These are phyloP conservation scores for Orientallactaga sibirica DNA, from an alignment of 2,797 vertebrate genomes.

Conservation along the genomic window DNA sequence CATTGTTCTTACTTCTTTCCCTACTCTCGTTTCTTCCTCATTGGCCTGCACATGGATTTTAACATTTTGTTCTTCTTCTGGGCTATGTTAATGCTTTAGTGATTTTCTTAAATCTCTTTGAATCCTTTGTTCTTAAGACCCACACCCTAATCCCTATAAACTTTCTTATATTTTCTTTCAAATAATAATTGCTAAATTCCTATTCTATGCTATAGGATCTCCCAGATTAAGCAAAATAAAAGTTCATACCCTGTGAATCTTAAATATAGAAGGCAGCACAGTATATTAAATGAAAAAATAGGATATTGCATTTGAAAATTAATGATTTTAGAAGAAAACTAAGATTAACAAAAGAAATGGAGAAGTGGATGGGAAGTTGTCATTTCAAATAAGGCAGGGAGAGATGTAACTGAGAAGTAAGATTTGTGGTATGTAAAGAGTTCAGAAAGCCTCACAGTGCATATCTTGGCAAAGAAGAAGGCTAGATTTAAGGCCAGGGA, in stretches of 20 bases:
- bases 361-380: not conserved
- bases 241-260: not conserved
- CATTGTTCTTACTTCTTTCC: slow-evolving; percentile 16
- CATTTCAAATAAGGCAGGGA: not conserved
- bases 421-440: not conserved
- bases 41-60: not conserved
- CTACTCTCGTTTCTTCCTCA: not conserved
- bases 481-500: not conserved
- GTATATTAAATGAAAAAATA: not conserved
- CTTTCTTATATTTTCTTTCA: not conserved
- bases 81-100: not conserved
- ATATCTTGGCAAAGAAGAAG: not conserved
- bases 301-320: not conserved
- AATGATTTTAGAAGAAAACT: not conserved
- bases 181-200: not conserved
- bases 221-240: not conserved
- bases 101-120: not conserved
- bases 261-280: not conserved
- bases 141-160: not conserved
- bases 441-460: not conserved
- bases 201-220: not conserved
- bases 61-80: not conserved
- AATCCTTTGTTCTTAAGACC: not conserved
- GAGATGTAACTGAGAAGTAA: not conserved
- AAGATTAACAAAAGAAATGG: not conserved